Percentiles rank a stretch among this genome's conserved stretches.
Evolutionary conservation across 2,797 vertebrate genomes (phyloP).

Genomic region (Myotis vivesi): DNA sequence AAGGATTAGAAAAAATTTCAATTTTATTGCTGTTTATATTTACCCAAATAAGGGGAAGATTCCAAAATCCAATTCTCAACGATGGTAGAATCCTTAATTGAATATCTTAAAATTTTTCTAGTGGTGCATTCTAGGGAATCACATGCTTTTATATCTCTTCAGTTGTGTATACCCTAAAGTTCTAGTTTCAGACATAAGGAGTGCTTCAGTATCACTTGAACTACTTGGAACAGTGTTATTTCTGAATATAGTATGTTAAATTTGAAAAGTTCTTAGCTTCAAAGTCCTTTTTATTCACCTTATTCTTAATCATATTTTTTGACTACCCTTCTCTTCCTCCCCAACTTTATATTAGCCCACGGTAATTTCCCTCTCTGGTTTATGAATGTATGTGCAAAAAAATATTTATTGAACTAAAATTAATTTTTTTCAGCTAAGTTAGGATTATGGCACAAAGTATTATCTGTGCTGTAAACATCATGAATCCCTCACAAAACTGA

Average conservation of each 20-base stretch:
- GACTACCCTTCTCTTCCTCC: conserved; percentile 63
- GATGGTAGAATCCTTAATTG: conserved; percentile 25
- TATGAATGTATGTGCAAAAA: conserved; percentile 86
- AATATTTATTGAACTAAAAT: conserved; percentile 81
- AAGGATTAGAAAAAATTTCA: conserved; percentile 5
- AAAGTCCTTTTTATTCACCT: conserved; percentile 88
- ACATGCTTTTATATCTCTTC: conserved; percentile 66
- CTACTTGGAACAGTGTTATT: conserved; percentile 89
- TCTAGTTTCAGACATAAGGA: conserved; percentile 87
- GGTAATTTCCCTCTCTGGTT: conserved; percentile 79
- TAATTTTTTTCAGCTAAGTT: conserved; percentile 82
- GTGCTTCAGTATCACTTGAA: conserved; percentile 93
- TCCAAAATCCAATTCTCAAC: conserved; percentile 59
- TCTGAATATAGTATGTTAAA: conserved; percentile 89
- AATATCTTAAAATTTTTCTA: conserved; percentile 47
- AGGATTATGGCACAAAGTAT: conserved; percentile 85
- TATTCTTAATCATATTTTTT: conserved; percentile 78
- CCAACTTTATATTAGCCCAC: conserved; percentile 78
- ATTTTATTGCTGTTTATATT: conserved; percentile 61
- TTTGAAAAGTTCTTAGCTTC: conserved; percentile 87
- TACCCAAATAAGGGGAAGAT: conserved; percentile 14
- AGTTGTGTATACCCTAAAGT: conserved; percentile 72
- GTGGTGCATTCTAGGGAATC: conserved; percentile 48
- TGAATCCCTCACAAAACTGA: conserved; percentile 83
- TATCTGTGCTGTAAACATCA: conserved; percentile 89